Evolutionary conservation across 1,140 invertebrate genomes (phyloP).

Genomic region (Pinna nobilis): DNA sequence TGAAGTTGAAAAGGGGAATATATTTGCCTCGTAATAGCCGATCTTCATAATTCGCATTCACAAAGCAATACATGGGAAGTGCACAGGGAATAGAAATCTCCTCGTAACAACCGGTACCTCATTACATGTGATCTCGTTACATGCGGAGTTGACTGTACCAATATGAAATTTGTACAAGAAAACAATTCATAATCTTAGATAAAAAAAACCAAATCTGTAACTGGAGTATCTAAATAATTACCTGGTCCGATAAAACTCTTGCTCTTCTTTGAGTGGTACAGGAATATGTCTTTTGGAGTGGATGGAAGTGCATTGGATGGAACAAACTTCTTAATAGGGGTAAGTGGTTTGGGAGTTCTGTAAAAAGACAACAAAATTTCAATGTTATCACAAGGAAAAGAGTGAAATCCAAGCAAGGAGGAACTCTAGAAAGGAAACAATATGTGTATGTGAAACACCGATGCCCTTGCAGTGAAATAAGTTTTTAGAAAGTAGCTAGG

Average conservation of each 20-base stretch:
- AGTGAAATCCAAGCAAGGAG: background rate
- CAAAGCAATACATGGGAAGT: no score
- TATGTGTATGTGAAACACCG: no score
- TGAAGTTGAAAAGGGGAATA: no score
- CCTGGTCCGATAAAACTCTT: constrained; percentile 58
- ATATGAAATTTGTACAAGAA: background rate
- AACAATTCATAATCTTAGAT: background rate
- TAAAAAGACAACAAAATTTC: constrained; percentile 1
- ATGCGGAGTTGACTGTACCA: no score
- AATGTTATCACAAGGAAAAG: background rate
- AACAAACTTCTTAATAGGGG: constrained; percentile 52
- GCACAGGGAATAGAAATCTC: no score
- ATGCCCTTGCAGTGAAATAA: no score
- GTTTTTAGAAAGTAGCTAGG: no score
- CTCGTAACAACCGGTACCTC: no score
- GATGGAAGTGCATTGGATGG: constrained; percentile 53
- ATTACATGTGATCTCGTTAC: no score
- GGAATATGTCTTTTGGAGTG: constrained; percentile 66
- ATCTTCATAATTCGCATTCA: no score
- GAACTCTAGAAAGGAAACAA: no score
- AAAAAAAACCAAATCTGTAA: background rate
- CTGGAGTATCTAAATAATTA: constrained; percentile 12
- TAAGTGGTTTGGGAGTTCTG: constrained; percentile 21
- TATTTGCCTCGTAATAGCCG: no score
- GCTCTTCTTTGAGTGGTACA: constrained; percentile 67